Evolutionary conservation across 2,888 invertebrate species (phyloP).

Genomic region (Craniophora ligustri): DNA sequence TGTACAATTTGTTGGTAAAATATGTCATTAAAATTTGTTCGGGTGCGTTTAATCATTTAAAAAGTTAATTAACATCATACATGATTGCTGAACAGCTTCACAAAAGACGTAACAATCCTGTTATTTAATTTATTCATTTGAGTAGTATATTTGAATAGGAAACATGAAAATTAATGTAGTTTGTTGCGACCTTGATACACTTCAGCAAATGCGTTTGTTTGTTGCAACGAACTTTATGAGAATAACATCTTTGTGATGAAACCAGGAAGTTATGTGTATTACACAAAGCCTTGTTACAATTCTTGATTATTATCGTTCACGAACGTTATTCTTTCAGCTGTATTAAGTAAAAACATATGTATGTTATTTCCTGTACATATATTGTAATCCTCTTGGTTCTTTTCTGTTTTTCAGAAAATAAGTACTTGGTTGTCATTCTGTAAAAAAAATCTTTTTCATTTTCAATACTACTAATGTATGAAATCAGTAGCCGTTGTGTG

Average conservation of each 20-base stretch:
- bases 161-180: slow-evolving; percentile 6
- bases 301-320: background rate
- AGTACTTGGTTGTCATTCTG: too few species aligned
- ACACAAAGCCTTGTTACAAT: slow-evolving; percentile 1
- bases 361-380: too few species aligned
- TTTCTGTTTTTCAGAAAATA: too few species aligned
- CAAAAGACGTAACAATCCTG: background rate
- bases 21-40: too few species aligned
- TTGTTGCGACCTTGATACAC: background rate
- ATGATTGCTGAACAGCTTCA: too few species aligned
- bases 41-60: too few species aligned
- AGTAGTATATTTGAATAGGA: background rate
- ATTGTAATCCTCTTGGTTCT: too few species aligned
- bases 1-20: too few species aligned
- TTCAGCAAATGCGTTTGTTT: slow-evolving; percentile 30
- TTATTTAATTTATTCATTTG: background rate
- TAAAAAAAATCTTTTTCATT: too few species aligned
- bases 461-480: too few species aligned
- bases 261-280: background rate
- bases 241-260: slow-evolving; percentile 10
- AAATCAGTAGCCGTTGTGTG: too few species aligned
- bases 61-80: too few species aligned
- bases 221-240: slow-evolving; percentile 4
- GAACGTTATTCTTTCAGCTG: background rate
- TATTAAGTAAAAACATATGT: background rate